These are phyloP conservation scores for Ischnus inquisitorius DNA, from an alignment of 2,888 invertebrate genomes.

Conservation along the genomic window DNA sequence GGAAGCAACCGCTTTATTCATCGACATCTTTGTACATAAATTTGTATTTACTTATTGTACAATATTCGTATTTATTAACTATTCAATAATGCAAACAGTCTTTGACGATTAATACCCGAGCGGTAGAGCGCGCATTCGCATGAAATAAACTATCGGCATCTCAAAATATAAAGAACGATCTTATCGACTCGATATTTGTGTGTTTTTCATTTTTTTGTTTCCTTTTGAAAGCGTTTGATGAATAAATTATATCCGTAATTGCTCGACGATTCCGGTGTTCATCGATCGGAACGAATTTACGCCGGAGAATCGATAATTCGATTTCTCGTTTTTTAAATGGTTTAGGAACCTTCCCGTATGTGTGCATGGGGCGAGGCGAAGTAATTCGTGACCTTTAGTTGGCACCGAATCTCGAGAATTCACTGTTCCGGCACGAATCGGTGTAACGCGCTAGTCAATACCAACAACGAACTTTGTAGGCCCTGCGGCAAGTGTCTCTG, in stretches of 20 bases:
- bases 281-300: constrained; percentile 6
- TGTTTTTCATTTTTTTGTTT: not conserved
- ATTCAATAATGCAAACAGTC: constrained; percentile 71
- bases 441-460: constrained; percentile 86
- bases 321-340: not conserved
- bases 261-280: constrained; percentile 3
- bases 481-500: constrained; percentile 87
- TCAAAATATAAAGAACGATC: constrained; percentile 35
- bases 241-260: constrained; percentile 40
- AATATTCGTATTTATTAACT: constrained; percentile 69
- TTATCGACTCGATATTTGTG: constrained; percentile 23
- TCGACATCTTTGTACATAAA: constrained; percentile 70
- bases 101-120: constrained; percentile 70
- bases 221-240: constrained; percentile 33
- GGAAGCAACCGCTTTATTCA: constrained; percentile 48
- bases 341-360: constrained; percentile 27
- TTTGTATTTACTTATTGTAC: constrained; percentile 69
- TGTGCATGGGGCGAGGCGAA: not conserved
- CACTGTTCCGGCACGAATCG: constrained; percentile 85
- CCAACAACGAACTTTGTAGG: constrained; percentile 86
- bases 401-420: constrained; percentile 71
- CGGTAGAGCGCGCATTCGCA: constrained; percentile 60
- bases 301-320: not conserved
- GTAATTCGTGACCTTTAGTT: constrained; percentile 5
- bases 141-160: constrained; percentile 39